These are phyloP conservation scores for Equus przewalskii DNA, from an alignment of 2,113 vertebrate species.

Conservation along the genomic window DNA sequence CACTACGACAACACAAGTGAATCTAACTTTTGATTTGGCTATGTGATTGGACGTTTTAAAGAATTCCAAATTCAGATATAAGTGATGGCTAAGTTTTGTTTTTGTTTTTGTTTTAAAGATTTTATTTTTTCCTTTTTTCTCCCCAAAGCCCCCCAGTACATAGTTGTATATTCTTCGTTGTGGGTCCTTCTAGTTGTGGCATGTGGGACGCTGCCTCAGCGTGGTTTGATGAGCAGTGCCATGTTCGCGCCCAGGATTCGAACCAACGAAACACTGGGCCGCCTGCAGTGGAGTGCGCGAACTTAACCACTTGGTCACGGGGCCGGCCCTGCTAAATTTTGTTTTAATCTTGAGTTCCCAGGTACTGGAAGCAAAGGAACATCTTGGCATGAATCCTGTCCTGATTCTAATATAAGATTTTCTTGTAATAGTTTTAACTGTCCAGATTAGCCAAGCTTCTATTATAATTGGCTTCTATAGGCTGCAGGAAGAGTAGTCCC, in stretches of 20 bases:
- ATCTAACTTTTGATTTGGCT: not conserved
- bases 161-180: too few relatives aligned
- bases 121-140: too few relatives aligned
- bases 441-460: conserved; percentile 22
- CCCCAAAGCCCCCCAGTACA: too few relatives aligned
- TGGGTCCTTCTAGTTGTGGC: too few relatives aligned
- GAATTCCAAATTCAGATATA: not conserved
- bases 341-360: conserved; percentile 26
- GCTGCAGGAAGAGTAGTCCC: not conserved
- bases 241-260: too few relatives aligned
- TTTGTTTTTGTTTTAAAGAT: not conserved
- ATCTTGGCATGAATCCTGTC: not conserved
- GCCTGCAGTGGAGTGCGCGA: too few relatives aligned
- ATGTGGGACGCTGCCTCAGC: too few relatives aligned
- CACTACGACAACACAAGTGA: not conserved
- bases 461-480: not conserved
- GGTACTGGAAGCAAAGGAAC: not conserved
- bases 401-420: conserved; percentile 28
- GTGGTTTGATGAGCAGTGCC: too few relatives aligned
- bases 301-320: too few relatives aligned
- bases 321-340: not conserved
- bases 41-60: not conserved
- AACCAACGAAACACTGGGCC: too few relatives aligned
- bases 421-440: not conserved
- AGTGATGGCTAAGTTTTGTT: not conserved